A percentile compares a stretch with the other conserved stretches of the same genome.
Evolutionary conservation across 2,797 vertebrate genomes (phyloP).

Genomic region (Pogonophryne albipinna): DNA sequence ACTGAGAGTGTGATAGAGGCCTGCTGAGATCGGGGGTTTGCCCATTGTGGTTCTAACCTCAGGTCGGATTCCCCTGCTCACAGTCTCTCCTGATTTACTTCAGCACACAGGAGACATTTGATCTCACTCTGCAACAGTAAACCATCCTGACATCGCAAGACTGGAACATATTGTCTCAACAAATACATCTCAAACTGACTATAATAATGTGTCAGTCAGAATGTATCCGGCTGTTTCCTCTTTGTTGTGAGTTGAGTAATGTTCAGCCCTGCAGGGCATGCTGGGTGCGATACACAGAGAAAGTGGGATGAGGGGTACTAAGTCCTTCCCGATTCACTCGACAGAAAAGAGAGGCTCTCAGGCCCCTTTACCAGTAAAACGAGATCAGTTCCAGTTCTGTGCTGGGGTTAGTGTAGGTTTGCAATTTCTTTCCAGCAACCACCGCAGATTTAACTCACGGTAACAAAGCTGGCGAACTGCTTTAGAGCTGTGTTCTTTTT

Average conservation of each 20-base stretch:
- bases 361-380: too few relatives aligned
- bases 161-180: constrained; percentile 59
- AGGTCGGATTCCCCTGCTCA: constrained; percentile 58
- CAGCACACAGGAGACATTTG: constrained; percentile 68
- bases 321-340: constrained; percentile 45
- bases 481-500: too few relatives aligned
- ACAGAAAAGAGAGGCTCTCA: constrained; percentile 37
- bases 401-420: too few relatives aligned
- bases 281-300: constrained; percentile 56
- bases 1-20: constrained; percentile 59
- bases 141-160: constrained; percentile 64
- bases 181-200: constrained; percentile 49
- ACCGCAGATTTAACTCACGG: too few relatives aligned
- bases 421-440: too few relatives aligned
- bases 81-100: constrained; percentile 71
- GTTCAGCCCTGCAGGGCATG: constrained; percentile 61
- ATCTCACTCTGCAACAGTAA: constrained; percentile 70
- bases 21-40: constrained; percentile 66
- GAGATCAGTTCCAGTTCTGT: too few relatives aligned
- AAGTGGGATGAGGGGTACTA: constrained; percentile 42
- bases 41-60: constrained; percentile 71
- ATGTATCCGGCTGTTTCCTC: constrained; percentile 63
- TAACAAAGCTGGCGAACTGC: too few relatives aligned
- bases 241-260: constrained; percentile 65
- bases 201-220: constrained; percentile 60